These are phyloP conservation scores for Turritopsis dohrnii DNA, from an alignment of 30 jellyfish, hydroid and myxozoan species.

Conservation along the genomic window DNA sequence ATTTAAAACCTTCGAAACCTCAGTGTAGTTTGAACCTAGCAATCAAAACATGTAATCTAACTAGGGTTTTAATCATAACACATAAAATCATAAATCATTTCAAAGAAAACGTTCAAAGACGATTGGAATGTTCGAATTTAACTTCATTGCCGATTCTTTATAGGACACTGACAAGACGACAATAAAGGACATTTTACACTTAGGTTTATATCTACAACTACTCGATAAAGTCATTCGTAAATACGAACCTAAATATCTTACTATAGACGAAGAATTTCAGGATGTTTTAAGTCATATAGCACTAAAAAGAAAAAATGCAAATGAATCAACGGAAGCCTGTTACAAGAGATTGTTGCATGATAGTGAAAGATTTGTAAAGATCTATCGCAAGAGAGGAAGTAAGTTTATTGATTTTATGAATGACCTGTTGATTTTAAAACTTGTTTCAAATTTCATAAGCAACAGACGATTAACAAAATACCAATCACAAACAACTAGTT, in stretches of 20 bases:
- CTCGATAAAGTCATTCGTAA: background rate
- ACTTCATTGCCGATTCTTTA: background rate
- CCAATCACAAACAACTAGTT: too few relatives aligned
- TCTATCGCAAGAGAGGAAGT: conserved; percentile 9
- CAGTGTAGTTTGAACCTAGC: too few relatives aligned
- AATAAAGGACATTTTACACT: background rate
- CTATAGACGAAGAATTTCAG: background rate
- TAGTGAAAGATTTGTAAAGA: background rate
- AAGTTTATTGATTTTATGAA: background rate
- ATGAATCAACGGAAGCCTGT: background rate
- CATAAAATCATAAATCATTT: too few relatives aligned
- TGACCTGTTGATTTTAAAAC: too few relatives aligned
- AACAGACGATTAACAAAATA: too few relatives aligned
- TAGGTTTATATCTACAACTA: background rate
- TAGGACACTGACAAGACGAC: conserved; percentile 1
- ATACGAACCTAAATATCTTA: background rate
- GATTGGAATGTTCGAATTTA: background rate
- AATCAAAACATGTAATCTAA: too few relatives aligned
- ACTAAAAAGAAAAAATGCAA: background rate
- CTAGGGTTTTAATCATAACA: too few relatives aligned
- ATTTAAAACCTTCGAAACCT: too few relatives aligned
- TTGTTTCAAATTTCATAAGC: too few relatives aligned
- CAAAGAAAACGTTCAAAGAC: background rate
- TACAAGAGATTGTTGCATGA: background rate
- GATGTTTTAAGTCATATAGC: background rate